Base-by-base conservation (phyloP, 2,888 invertebrate species). In the Linnaemya vulpina region DNA sequence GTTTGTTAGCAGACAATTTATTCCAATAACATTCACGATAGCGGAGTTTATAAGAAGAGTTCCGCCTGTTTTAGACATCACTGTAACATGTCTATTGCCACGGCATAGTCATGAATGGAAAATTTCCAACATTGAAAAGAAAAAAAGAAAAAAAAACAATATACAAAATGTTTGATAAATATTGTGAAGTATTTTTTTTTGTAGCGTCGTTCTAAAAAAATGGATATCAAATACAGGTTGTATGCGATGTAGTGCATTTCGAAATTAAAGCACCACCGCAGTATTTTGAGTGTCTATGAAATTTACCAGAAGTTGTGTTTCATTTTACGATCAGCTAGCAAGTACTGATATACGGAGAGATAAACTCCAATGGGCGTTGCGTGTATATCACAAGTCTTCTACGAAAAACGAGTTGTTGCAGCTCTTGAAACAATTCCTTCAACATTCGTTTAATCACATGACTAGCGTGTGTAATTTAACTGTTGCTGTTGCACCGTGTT, bases 31-130 rank as follows among this genome's bases (percentile, higher is more conserved):
- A 30, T 30, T 30, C 30, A 30, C 30, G 5, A 30, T 30, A 30
- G 5, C 30, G 30, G 30, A 30, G 2, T 30, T 5, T 30, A 3
- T 3, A 30, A 2, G 30, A 30, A 30, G 30, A 30, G 3, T 2
- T 30, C 3, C 30, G 5, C n/a, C n/a, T 35, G 20, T 58, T 58
- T 58, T 58, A 25, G n/a, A 1, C 58, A 30, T 2, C 58, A 58
- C 25, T 30, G 25, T 55, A 55, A 35, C 9, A 25, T n/a, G n/a
- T 20, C 8, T 40, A 40, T 38, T 1, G 11, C 11, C 17, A 30
- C 30, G 46, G 10, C 11, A 30, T 46, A 20, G 35, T 38, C 15
- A 51, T 38, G 35, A 68, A 68, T 68, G 67, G 51, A 68, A 68
- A 63, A 51, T 68, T 68, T 51, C 51, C 35, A 13, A 15, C 17